Conservation (phyloP, 2,113 vertebrate species). For the Grammomys surdaster region DNA sequence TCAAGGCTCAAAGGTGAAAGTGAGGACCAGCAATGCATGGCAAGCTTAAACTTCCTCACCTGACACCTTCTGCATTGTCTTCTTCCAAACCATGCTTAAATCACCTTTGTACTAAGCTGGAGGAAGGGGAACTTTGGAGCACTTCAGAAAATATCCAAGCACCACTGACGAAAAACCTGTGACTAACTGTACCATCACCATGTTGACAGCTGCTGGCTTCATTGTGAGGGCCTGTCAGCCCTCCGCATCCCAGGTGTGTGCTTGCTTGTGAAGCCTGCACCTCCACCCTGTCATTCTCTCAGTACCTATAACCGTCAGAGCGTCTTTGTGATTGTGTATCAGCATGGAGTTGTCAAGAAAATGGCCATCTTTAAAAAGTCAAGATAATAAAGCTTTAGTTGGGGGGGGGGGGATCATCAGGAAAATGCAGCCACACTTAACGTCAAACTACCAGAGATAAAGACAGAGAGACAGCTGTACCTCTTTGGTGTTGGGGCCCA, state of each 20-base stretch:
- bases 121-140: slow-evolving; percentile 32
- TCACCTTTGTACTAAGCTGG: slow-evolving; percentile 67
- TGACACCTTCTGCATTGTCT: slow-evolving; percentile 21
- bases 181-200: neutral
- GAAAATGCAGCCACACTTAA: slow-evolving; percentile 67
- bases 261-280: neutral
- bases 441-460: slow-evolving; percentile 70
- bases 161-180: slow-evolving; percentile 53
- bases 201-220: slow-evolving; percentile 63
- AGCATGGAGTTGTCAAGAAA: slow-evolving; percentile 56
- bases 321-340: slow-evolving; percentile 44
- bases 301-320: neutral
- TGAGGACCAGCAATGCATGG: neutral
- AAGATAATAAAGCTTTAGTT: slow-evolving; percentile 51
- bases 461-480: slow-evolving; percentile 77
- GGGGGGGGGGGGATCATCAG: slow-evolving; percentile 6
- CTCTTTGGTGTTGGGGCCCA: slow-evolving; percentile 56
- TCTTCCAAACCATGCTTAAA: slow-evolving; percentile 49
- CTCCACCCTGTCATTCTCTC: neutral
- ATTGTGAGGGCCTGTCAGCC: slow-evolving; percentile 54
- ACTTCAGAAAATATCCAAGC: slow-evolving; percentile 53
- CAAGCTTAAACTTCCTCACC: slow-evolving; percentile 56
- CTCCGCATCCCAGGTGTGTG: neutral
- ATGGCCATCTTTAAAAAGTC: slow-evolving; percentile 27
- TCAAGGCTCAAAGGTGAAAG: neutral